Conservation (phyloP, 2,888 invertebrate species). For the Julus scandinavius region DNA sequence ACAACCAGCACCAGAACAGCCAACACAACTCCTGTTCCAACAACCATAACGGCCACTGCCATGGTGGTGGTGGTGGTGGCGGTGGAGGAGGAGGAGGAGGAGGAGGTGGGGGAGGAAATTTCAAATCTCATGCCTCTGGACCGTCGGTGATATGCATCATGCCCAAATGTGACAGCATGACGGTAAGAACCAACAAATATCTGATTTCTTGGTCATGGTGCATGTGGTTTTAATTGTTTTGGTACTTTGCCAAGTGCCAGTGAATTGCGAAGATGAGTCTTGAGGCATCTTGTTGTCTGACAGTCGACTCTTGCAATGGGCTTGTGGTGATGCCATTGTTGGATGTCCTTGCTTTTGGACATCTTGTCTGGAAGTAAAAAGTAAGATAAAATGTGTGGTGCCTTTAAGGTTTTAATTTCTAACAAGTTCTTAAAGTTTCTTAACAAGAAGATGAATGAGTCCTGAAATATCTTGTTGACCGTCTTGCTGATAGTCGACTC, state of each 20-base stretch:
- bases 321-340: too few species aligned
- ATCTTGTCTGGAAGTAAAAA: too few species aligned
- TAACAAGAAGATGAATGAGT: too few species aligned
- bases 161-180: slow-evolving; percentile 52
- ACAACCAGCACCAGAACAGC: slow-evolving; percentile 7
- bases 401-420: too few species aligned
- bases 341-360: too few species aligned
- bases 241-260: neutral
- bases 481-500: too few species aligned
- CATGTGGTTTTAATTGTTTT: neutral
- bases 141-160: slow-evolving; percentile 54
- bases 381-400: too few species aligned
- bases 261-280: too few species aligned
- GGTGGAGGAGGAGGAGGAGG: slow-evolving; percentile 2
- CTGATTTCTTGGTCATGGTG: neutral
- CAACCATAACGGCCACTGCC: neutral
- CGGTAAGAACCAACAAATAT: slow-evolving; percentile 37
- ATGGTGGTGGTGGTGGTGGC: slow-evolving; percentile 17
- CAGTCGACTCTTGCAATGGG: too few species aligned
- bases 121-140: slow-evolving; percentile 24
- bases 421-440: too few species aligned
- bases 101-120: neutral
- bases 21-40: neutral
- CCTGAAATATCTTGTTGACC: too few species aligned
- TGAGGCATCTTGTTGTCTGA: too few species aligned